Conservation (phyloP, 53 echinoderm and acorn worm species). For the Echinarachnius parma region DNA sequence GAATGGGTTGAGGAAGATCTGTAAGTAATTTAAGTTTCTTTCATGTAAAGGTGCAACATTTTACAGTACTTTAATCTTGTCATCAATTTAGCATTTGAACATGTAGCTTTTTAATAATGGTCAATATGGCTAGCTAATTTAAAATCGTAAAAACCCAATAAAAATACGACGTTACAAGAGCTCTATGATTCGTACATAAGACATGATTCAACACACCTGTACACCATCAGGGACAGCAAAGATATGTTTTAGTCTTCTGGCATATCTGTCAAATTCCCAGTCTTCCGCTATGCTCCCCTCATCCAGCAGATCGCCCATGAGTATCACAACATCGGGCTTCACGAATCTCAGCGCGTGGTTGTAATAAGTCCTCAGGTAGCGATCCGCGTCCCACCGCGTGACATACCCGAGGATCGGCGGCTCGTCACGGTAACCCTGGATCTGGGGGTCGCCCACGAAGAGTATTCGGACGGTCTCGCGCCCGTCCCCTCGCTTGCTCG, state of each 20-base stretch:
- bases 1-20: too few species aligned
- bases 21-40: too few species aligned
- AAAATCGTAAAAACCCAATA: too few species aligned
- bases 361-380: slow-evolving; percentile 75
- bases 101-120: too few species aligned
- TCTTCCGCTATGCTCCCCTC: slow-evolving; percentile 68
- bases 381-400: slow-evolving; percentile 80
- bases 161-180: too few species aligned
- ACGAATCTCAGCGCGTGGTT: slow-evolving; percentile 60
- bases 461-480: slow-evolving; percentile 59
- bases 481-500: slow-evolving; percentile 17
- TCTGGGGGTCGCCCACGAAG: slow-evolving; percentile 83
- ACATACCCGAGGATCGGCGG: slow-evolving; percentile 64
- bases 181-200: too few species aligned
- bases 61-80: too few species aligned
- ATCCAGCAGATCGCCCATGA: slow-evolving; percentile 84
- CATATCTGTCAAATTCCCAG: slow-evolving; percentile 62
- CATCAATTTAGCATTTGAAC: too few species aligned
- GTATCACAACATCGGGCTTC: slow-evolving; percentile 74
- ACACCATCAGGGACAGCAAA: slow-evolving; percentile 66
- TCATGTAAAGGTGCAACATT: too few species aligned
- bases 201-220: too few species aligned
- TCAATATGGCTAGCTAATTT: too few species aligned
- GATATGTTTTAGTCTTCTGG: slow-evolving; percentile 60
- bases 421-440: slow-evolving; percentile 62